Percentiles rank a stretch among this genome's conserved stretches.
Evolutionary conservation across 2,888 invertebrate species (phyloP).

Genomic region (Minunthozetes semirufus): DNA sequence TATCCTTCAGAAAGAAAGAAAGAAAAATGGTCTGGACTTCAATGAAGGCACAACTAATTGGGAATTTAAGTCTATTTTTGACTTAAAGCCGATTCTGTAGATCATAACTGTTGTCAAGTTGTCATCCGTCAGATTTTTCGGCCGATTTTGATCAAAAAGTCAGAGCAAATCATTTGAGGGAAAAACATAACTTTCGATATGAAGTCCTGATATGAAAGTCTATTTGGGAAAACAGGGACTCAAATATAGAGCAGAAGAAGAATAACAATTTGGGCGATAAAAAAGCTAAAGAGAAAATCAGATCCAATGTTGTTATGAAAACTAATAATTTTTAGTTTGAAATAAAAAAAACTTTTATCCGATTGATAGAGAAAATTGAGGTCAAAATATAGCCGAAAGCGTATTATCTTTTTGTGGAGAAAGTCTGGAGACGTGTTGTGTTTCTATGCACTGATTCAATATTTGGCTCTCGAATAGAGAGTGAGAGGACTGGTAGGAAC

Average conservation of each 20-base stretch:
- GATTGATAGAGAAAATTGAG: conserved; percentile 23
- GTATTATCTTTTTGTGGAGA: not conserved
- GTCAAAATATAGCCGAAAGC: conserved; percentile 30
- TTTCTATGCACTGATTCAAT: not conserved
- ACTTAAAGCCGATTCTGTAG: no score
- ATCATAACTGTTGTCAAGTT: not conserved
- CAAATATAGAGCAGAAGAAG: conserved; percentile 22
- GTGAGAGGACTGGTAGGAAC: not conserved
- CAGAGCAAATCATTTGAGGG: no score
- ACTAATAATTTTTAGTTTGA: not conserved
- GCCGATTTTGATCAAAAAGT: no score
- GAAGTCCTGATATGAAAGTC: no score
- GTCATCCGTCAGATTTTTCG: not conserved
- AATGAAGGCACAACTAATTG: not conserved
- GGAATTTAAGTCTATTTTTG: no score
- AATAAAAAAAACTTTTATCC: not conserved
- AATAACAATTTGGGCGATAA: not conserved
- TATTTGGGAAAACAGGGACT: no score
- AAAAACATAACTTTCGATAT: no score
- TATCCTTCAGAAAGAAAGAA: not conserved
- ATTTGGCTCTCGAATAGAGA: not conserved
- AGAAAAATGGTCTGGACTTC: not conserved
- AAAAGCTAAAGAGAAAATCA: not conserved
- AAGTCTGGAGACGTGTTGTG: conserved; percentile 29
- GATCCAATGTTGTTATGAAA: conserved; percentile 14